Percentiles rank a stretch among this genome's conserved stretches.
phyloP scores from a whole-genome alignment of 2,113 vertebrate genomes.

The Microtus montanus region DNA sequence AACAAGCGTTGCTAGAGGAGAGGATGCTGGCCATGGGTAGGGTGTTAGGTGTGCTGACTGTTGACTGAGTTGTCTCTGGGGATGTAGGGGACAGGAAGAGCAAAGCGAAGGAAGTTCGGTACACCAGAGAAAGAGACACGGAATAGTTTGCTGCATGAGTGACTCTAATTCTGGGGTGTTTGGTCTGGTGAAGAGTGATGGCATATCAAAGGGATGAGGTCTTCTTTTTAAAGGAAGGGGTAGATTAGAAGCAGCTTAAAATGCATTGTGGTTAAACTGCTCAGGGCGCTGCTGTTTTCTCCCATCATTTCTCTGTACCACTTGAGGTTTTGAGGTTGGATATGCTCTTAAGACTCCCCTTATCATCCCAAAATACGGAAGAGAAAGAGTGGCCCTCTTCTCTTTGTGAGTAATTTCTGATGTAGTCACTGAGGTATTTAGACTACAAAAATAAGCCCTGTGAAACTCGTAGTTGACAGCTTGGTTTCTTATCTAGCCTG shows the following conservation, averaged over 20 bases:
- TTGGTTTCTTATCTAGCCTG: slow-evolving; percentile 69
- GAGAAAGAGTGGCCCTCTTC: background rate
- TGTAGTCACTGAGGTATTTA: slow-evolving; percentile 45
- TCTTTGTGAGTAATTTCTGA: slow-evolving; percentile 29
- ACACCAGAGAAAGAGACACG: background rate
- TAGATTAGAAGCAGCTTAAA: slow-evolving; percentile 29
- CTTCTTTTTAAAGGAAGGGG: background rate
- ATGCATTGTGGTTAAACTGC: slow-evolving; percentile 35
- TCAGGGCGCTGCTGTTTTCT: background rate
- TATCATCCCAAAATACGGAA: background rate
- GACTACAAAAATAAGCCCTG: slow-evolving; percentile 38
- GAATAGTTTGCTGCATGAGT: background rate
- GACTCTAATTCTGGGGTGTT: background rate
- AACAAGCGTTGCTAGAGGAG: background rate
- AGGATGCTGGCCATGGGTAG: background rate
- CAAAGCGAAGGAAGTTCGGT: background rate
- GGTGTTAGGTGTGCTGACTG: background rate
- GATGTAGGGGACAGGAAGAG: background rate
- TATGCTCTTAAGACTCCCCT: background rate
- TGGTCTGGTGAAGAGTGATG: background rate
- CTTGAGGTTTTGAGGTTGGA: slow-evolving; percentile 37
- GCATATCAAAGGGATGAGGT: background rate
- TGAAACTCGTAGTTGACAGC: slow-evolving; percentile 29
- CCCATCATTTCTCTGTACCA: background rate
- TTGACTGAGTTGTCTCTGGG: background rate